phyloP scores from a whole-genome alignment of 2,888 invertebrate genomes.

The Lithophane ornitopus region DNA sequence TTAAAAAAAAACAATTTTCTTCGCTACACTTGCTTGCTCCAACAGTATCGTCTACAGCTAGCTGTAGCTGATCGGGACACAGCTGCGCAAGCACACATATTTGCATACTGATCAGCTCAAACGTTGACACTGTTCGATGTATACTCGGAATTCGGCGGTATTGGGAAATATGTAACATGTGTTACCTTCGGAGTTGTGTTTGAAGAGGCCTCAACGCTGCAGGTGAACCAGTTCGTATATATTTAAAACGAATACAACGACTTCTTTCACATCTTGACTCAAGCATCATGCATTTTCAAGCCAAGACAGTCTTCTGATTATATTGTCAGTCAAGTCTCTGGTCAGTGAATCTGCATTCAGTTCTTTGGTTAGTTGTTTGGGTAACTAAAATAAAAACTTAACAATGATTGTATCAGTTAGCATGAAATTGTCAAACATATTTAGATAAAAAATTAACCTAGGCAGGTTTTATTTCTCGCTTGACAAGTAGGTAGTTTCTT shows the following conservation, averaged over 20 bases:
- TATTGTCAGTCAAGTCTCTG: no score
- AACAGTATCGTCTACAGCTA: neutral
- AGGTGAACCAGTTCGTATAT: neutral
- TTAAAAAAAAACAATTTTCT: slow-evolving; percentile 15
- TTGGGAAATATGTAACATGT: slow-evolving; percentile 55
- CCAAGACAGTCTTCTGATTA: neutral
- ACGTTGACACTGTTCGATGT: slow-evolving; percentile 24
- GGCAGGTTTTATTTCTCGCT: neutral
- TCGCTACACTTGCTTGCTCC: slow-evolving; percentile 24
- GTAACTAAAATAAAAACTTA: neutral
- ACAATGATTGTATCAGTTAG: neutral
- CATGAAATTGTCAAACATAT: no score
- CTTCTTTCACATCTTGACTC: neutral
- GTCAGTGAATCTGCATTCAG: no score
- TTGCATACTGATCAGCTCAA: slow-evolving; percentile 56
- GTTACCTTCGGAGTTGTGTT: slow-evolving; percentile 47
- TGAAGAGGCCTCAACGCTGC: slow-evolving; percentile 29
- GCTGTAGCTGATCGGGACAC: slow-evolving; percentile 12
- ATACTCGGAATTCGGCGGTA: slow-evolving; percentile 44
- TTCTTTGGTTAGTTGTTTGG: neutral
- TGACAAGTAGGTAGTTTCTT: neutral
- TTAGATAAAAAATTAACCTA: neutral
- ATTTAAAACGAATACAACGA: neutral
- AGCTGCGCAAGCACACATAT: slow-evolving; percentile 63
- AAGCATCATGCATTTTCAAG: neutral